Conservation (phyloP, 2,888 invertebrate species). For the Ferrisia virgata region DNA sequence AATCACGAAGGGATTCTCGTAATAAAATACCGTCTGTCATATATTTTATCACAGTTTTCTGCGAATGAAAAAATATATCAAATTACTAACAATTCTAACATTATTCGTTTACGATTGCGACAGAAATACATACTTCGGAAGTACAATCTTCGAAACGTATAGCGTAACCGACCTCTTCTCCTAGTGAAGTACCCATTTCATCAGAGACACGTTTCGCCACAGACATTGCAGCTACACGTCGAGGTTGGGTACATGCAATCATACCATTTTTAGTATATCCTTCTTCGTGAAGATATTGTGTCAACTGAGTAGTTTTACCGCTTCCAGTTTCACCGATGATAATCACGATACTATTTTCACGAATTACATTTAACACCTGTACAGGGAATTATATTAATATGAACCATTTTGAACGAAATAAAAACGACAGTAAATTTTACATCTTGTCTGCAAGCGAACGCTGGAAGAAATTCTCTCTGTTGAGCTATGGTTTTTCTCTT, state of each 20-base stretch:
- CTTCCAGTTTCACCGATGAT: constrained; percentile 95
- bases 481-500: constrained; percentile 77
- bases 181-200: constrained; percentile 88
- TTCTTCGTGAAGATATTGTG: constrained; percentile 96
- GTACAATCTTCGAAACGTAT: constrained; percentile 99
- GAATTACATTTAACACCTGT: constrained; percentile 75
- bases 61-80: too few relatives aligned
- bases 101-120: not conserved
- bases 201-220: constrained; percentile 98
- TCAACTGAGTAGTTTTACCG: constrained; percentile 96
- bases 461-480: constrained; percentile 89
- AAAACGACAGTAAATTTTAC: constrained; percentile 50
- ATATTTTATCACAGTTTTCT: constrained; percentile 86
- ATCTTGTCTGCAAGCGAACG: constrained; percentile 92
- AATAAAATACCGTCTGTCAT: constrained; percentile 99
- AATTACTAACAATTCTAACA: not conserved
- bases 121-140: constrained; percentile 61
- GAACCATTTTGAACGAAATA: not conserved
- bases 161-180: constrained; percentile 81
- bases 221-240: constrained; percentile 98
- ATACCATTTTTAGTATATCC: constrained; percentile 88
- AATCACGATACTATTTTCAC: constrained; percentile 91
- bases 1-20: constrained; percentile 91
- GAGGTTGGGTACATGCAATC: constrained; percentile 97
- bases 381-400: not conserved